A percentile compares a stretch with the other conserved stretches of the same genome.
Evolutionary conservation across 2,888 invertebrate species (phyloP).

Genomic region (Crioceris asparagi): DNA sequence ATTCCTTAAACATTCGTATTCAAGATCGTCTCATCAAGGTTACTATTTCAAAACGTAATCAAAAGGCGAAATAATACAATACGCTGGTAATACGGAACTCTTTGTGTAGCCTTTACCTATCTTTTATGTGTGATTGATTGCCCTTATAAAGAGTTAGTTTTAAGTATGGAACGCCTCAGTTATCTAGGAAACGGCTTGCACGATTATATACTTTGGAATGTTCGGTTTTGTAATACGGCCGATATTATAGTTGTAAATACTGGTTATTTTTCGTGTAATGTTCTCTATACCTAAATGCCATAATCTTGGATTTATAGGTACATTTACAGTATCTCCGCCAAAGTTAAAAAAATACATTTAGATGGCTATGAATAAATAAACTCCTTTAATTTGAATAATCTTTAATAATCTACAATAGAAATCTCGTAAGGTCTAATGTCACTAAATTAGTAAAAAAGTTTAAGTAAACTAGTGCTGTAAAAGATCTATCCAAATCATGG

Average conservation of each 20-base stretch:
- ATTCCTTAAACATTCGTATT: no score
- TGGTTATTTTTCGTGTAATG: no score
- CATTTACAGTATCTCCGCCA: neutral
- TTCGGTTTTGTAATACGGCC: neutral
- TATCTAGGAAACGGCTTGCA: neutral
- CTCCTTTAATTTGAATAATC: no score
- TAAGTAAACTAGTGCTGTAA: neutral
- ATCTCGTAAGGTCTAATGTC: constrained; percentile 1
- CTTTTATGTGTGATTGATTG: no score
- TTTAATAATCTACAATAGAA: neutral
- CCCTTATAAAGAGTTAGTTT: neutral
- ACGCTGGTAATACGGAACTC: no score
- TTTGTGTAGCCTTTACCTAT: no score
- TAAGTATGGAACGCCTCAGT: neutral
- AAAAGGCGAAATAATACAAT: no score
- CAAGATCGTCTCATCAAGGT: no score
- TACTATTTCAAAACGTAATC: no score
- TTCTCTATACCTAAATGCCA: no score
- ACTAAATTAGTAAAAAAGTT: constrained; percentile 2
- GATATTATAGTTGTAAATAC: neutral
- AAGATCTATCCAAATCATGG: neutral
- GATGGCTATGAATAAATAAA: neutral
- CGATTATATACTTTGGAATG: neutral
- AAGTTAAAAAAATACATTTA: neutral
- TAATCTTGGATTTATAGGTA: neutral